Conservation (phyloP, 2,797 vertebrate species). For the Zenarchopterus dispar region DNA sequence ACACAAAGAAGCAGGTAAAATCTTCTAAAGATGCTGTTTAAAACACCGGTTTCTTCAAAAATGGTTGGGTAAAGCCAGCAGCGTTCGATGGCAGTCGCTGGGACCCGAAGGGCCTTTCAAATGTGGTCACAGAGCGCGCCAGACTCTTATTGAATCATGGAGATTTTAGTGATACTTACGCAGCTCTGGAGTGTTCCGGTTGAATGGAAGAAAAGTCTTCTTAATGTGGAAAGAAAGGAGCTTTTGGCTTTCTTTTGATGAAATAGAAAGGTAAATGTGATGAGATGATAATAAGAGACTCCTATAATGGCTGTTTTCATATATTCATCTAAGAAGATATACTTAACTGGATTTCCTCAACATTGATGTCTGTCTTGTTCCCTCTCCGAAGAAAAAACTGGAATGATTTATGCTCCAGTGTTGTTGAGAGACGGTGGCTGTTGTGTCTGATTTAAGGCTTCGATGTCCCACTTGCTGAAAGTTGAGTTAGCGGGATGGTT, state of each 20-base stretch:
- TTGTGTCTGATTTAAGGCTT: slow-evolving; percentile 40
- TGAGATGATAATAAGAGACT: slow-evolving; percentile 29
- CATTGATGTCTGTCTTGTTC: slow-evolving; percentile 37
- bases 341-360: slow-evolving; percentile 46
- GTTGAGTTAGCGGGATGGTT: slow-evolving; percentile 35
- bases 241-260: slow-evolving; percentile 49
- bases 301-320: slow-evolving; percentile 42
- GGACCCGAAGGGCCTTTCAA: slow-evolving; percentile 55
- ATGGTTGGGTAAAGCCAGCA: slow-evolving; percentile 58
- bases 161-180: slow-evolving; percentile 64
- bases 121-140: slow-evolving; percentile 59
- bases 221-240: slow-evolving; percentile 55
- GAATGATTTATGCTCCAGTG: slow-evolving; percentile 33
- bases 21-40: slow-evolving; percentile 55
- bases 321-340: slow-evolving; percentile 46
- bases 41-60: slow-evolving; percentile 62
- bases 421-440: slow-evolving; percentile 27
- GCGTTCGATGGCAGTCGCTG: slow-evolving; percentile 57
- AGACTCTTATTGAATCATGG: slow-evolving; percentile 75
- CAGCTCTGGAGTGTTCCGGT: slow-evolving; percentile 58
- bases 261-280: slow-evolving; percentile 34
- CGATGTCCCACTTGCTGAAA: slow-evolving; percentile 26
- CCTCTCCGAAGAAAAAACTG: slow-evolving; percentile 22
- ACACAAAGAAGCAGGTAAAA: slow-evolving; percentile 18
- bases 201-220: slow-evolving; percentile 60